phyloP scores from a whole-genome alignment of 2,888 invertebrate species.

The Eupithecia inturbata region DNA sequence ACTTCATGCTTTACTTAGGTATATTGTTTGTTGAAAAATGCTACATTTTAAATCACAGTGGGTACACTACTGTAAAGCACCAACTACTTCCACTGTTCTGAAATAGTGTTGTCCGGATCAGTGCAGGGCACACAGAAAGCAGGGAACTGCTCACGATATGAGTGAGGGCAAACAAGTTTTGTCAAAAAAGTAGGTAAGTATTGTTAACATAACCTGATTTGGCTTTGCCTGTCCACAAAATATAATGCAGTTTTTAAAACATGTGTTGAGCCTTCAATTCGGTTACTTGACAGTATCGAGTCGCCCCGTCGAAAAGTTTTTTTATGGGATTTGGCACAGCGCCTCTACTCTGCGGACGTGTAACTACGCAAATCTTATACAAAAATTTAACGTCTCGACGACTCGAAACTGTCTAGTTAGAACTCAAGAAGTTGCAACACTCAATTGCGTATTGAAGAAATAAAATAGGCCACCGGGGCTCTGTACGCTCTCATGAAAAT shows the following conservation, averaged over 20 bases:
- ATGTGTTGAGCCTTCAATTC: no score
- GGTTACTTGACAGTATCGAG: no score
- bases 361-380: no score
- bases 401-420: background rate
- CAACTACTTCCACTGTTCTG: slow-evolving; percentile 53
- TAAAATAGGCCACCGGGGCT: no score
- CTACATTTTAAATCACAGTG: slow-evolving; percentile 33
- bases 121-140: background rate
- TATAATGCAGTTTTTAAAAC: no score
- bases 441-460: no score
- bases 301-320: no score
- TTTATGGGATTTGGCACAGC: no score
- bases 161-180: background rate
- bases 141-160: background rate
- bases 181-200: background rate
- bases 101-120: slow-evolving; percentile 46
- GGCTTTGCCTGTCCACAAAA: background rate
- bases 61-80: slow-evolving; percentile 32
- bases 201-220: background rate
- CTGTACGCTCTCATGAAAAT: background rate
- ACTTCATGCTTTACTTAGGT: background rate
- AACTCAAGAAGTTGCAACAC: no score
- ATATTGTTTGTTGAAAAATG: slow-evolving; percentile 36
- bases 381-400: background rate
- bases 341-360: no score